Conservation (phyloP, 2,888 invertebrate genomes). For the Caenorhabditis macrosperma region DNA sequence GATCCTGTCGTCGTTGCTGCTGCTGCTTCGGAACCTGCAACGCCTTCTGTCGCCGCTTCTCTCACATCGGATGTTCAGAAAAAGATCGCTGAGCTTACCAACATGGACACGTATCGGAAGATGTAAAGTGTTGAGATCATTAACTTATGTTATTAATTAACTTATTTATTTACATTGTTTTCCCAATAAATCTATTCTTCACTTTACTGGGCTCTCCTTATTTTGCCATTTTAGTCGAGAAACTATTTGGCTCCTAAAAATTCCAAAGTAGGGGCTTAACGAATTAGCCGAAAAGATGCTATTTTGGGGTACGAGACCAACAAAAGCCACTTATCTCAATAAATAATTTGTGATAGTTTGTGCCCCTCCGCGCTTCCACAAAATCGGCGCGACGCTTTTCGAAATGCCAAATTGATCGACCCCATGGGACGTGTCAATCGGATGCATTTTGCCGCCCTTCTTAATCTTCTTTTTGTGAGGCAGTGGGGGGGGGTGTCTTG, state of each 20-base stretch:
- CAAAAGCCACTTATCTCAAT: conserved; percentile 25
- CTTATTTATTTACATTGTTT: conserved; percentile 16
- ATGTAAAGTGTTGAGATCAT: conserved; percentile 1
- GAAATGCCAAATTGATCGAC: conserved; percentile 58
- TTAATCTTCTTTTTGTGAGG: conserved; percentile 4
- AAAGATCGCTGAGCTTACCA: conserved; percentile 47
- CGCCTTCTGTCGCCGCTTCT: background rate
- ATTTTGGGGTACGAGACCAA: background rate
- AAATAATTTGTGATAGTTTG: conserved; percentile 40
- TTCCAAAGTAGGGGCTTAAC: background rate
- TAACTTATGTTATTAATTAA: background rate
- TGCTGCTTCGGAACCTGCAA: background rate
- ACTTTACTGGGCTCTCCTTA: too few relatives aligned
- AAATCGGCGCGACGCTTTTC: conserved; percentile 14
- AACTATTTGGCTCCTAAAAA: background rate
- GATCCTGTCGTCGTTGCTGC: conserved; percentile 13
- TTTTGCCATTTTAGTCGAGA: too few relatives aligned
- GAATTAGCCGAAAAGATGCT: background rate
- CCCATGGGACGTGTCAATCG: conserved; percentile 42
- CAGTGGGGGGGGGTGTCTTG: background rate
- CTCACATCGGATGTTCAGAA: conserved; percentile 30
- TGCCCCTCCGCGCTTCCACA: background rate
- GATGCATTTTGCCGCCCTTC: conserved; percentile 11
- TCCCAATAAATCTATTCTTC: background rate
- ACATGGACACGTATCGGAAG: conserved; percentile 50